Evolutionary conservation across 2,113 vertebrate species (phyloP).

Genomic region (Cyphomyrus plagiostoma): DNA sequence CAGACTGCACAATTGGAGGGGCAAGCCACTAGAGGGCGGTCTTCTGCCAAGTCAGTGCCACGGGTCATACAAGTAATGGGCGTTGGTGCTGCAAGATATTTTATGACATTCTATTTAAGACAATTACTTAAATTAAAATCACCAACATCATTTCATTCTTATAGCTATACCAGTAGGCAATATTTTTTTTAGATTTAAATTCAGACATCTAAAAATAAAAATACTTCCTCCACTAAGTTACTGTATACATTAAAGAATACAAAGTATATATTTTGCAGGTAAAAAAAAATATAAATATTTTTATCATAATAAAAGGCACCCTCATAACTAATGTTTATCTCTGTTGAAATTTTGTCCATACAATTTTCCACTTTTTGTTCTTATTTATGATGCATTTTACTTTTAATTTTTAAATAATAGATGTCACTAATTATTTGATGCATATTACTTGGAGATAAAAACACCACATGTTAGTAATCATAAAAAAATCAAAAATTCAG

Average conservation of each 20-base stretch:
- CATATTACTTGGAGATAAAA: not conserved
- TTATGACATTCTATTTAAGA: not conserved
- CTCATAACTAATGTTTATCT: not conserved
- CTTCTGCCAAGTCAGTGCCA: slow-evolving; percentile 68
- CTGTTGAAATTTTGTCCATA: not conserved
- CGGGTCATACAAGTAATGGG: slow-evolving; percentile 74
- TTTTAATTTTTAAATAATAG: not conserved
- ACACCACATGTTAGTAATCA: not conserved
- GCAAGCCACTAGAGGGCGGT: slow-evolving; percentile 68
- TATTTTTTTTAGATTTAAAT: not conserved
- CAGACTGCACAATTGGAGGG: slow-evolving; percentile 68
- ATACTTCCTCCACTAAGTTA: not conserved
- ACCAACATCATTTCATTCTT: not conserved
- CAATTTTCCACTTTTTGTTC: not conserved
- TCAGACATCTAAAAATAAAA: not conserved
- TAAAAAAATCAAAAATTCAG: not conserved
- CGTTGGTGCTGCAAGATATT: slow-evolving; percentile 53
- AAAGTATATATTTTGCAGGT: not conserved
- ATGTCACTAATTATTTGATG: not conserved
- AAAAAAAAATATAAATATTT: not conserved
- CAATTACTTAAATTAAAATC: not conserved
- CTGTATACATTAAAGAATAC: not conserved
- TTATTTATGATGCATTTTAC: not conserved
- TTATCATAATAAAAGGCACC: not conserved
- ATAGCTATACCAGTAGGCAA: not conserved